phyloP scores from a whole-genome alignment of 2,888 invertebrate genomes.

The Corythucha ciliata region DNA sequence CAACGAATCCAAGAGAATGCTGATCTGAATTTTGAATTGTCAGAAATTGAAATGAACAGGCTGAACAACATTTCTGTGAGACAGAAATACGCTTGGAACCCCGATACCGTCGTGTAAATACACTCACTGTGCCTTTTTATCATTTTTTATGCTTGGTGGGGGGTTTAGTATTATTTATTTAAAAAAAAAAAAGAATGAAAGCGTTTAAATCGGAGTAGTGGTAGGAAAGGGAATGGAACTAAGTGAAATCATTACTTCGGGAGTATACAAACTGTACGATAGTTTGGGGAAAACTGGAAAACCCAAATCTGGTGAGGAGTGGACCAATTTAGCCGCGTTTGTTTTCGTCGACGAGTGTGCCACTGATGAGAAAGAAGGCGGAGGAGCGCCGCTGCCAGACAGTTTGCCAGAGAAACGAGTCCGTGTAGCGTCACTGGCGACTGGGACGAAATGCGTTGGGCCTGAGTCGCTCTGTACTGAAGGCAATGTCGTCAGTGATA shows the following conservation, averaged over 20 bases:
- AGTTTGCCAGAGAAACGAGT: slow-evolving; percentile 27
- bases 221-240: no score
- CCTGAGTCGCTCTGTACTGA: slow-evolving; percentile 49
- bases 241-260: not conserved
- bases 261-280: slow-evolving; percentile 45
- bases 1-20: slow-evolving; percentile 52
- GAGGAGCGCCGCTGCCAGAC: no score
- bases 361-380: no score
- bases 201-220: no score
- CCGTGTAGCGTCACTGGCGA: slow-evolving; percentile 70
- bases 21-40: slow-evolving; percentile 50
- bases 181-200: no score
- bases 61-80: slow-evolving; percentile 43
- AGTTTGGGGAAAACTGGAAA: slow-evolving; percentile 69
- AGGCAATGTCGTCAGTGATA: slow-evolving; percentile 74
- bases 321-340: slow-evolving; percentile 75
- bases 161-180: no score
- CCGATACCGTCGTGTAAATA: slow-evolving; percentile 43
- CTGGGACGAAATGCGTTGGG: slow-evolving; percentile 88
- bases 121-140: no score
- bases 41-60: slow-evolving; percentile 46
- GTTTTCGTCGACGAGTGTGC: no score
- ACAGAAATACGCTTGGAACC: slow-evolving; percentile 52
- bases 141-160: no score
- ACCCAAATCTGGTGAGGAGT: slow-evolving; percentile 57